Evolutionary conservation across 2,888 invertebrate species (phyloP).

Genomic region (Dryadula phaetusa): DNA sequence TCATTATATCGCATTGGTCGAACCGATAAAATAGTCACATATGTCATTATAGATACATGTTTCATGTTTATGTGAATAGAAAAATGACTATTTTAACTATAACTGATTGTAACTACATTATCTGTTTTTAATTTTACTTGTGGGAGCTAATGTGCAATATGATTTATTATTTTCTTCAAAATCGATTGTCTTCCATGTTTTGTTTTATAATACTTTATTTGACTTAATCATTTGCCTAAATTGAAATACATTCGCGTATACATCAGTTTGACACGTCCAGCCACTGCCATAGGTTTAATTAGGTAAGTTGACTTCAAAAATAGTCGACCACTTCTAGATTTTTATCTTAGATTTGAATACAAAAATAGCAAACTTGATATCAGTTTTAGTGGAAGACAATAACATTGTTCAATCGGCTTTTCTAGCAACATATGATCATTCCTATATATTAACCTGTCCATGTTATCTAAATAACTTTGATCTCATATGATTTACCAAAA

Average conservation of each 20-base stretch:
- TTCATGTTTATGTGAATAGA: neutral
- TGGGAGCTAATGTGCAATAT: conserved; percentile 45
- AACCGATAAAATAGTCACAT: neutral
- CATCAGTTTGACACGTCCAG: conserved; percentile 53
- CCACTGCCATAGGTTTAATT: conserved; percentile 73
- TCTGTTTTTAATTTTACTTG: conserved; percentile 23
- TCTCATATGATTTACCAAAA: conserved; percentile 76
- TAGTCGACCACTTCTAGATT: conserved; percentile 26
- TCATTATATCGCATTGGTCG: conserved; percentile 27
- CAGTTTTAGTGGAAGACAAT: conserved; percentile 47
- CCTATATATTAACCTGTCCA: conserved; percentile 46
- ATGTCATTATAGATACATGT: neutral
- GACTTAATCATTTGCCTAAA: conserved; percentile 25
- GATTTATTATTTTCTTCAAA: conserved; percentile 35
- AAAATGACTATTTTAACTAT: conserved; percentile 13
- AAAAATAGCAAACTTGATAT: conserved; percentile 10
- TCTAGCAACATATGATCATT: conserved; percentile 49
- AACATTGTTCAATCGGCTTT: conserved; percentile 37
- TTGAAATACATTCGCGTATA: conserved; percentile 24
- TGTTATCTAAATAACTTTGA: conserved; percentile 57
- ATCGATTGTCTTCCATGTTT: conserved; percentile 46
- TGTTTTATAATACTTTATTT: conserved; percentile 10
- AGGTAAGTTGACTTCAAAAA: conserved; percentile 53
- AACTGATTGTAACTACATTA: conserved; percentile 15
- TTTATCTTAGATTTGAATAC: conserved; percentile 28